These are phyloP conservation scores for Thecophora atra DNA, from an alignment of 2,888 invertebrate species.

Conservation along the genomic window DNA sequence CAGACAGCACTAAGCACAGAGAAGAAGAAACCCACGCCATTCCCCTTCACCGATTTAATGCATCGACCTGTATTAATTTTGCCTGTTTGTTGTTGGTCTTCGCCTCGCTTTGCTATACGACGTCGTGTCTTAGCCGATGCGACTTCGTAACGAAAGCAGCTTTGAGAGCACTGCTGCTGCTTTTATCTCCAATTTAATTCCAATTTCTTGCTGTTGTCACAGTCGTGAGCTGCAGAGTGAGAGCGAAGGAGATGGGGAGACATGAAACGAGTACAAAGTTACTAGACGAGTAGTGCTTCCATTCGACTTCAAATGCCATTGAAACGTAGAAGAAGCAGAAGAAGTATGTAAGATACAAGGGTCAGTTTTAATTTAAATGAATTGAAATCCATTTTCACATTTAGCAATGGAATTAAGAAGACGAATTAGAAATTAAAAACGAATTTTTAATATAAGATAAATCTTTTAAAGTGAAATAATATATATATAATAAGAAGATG, in stretches of 20 bases:
- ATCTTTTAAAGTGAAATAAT: too few species aligned
- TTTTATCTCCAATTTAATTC: conserved; percentile 40
- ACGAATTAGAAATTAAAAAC: too few species aligned
- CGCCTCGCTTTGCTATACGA: neutral
- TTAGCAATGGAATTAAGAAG: too few species aligned
- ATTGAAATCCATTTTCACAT: too few species aligned
- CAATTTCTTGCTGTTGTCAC: conserved; percentile 39
- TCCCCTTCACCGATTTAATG: neutral
- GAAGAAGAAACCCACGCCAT: neutral
- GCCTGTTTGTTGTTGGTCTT: conserved; percentile 21
- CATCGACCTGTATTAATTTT: conserved; percentile 19
- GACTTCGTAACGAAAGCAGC: neutral
- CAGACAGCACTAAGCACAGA: neutral
- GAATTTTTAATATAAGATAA: too few species aligned
- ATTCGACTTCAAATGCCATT: too few species aligned
- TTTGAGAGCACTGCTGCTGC: conserved; percentile 5
- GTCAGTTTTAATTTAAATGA: too few species aligned
- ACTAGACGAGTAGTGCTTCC: too few species aligned
- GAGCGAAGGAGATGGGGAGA: neutral
- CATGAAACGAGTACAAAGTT: too few species aligned
- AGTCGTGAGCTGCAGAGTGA: conserved; percentile 6
- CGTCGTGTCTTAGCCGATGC: neutral
- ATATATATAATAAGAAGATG: too few species aligned
- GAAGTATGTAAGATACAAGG: too few species aligned
- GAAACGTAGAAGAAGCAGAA: too few species aligned